Evolutionary conservation across 2,888 invertebrate genomes (phyloP).

Genomic region (Leptopilina drosophilae): DNA sequence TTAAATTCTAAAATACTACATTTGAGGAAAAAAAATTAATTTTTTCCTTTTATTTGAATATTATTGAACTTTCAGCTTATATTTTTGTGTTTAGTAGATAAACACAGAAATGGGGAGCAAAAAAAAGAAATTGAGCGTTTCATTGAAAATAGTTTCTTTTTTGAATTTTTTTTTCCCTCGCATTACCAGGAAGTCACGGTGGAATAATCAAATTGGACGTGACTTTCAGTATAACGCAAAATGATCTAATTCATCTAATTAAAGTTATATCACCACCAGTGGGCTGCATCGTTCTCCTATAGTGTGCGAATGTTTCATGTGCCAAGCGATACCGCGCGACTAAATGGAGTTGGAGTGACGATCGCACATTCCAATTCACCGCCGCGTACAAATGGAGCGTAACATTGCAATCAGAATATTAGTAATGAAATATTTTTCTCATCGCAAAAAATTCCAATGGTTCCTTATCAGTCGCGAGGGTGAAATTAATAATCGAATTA

Average conservation of each 20-base stretch:
- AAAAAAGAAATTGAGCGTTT: background rate
- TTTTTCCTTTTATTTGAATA: no score
- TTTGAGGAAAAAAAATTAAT: no score
- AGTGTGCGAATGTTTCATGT: background rate
- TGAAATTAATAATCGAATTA: no score
- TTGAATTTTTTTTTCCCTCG: background rate
- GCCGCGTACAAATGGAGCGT: slow-evolving; percentile 44
- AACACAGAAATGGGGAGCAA: background rate
- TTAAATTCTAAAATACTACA: no score
- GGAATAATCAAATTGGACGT: slow-evolving; percentile 21
- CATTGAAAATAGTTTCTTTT: slow-evolving; percentile 7
- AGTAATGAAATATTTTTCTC: slow-evolving; percentile 8
- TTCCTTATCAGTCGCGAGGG: background rate
- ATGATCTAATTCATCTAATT: slow-evolving; percentile 43
- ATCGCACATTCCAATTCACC: slow-evolving; percentile 43
- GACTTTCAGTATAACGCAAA: slow-evolving; percentile 25
- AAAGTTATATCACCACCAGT: slow-evolving; percentile 47
- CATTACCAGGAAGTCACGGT: slow-evolving; percentile 32
- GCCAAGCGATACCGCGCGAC: slow-evolving; percentile 23
- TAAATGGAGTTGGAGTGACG: slow-evolving; percentile 44
- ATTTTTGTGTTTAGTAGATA: no score
- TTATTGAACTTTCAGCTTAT: no score
- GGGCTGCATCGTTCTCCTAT: slow-evolving; percentile 21
- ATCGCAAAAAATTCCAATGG: background rate
- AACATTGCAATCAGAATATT: slow-evolving; percentile 32